These are phyloP conservation scores for Dendrolimus houi DNA, from an alignment of 2,888 invertebrate genomes.

Conservation along the genomic window DNA sequence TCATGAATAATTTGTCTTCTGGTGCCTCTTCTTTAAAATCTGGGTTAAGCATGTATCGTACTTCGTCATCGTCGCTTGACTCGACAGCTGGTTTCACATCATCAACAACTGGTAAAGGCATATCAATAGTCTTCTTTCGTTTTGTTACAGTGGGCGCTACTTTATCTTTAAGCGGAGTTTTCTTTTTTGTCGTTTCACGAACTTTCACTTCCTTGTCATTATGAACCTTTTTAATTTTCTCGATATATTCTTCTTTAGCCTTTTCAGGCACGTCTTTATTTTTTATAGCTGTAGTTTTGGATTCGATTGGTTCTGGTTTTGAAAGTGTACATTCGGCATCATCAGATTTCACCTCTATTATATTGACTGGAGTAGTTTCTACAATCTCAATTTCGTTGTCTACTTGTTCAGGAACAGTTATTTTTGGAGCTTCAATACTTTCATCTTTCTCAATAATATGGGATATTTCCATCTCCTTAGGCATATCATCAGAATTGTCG, in stretches of 20 bases:
- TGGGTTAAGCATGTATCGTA: conserved; percentile 65
- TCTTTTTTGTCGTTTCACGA: conserved; percentile 40
- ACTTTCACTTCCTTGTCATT: conserved; percentile 19
- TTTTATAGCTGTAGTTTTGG: conserved; percentile 12
- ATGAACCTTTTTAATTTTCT: conserved; percentile 26
- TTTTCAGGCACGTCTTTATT: conserved; percentile 21
- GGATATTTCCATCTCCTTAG: not conserved
- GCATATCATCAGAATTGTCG: conserved; percentile 2
- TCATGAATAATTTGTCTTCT: conserved; percentile 50
- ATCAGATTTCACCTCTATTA: conserved; percentile 10
- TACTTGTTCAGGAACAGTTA: conserved; percentile 7
- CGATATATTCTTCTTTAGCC: conserved; percentile 21
- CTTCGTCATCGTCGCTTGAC: conserved; percentile 57
- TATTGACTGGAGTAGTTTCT: conserved; percentile 11
- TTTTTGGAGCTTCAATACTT: not conserved
- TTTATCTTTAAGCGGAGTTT: conserved; percentile 32
- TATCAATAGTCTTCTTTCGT: conserved; percentile 30
- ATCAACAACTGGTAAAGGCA: conserved; percentile 14
- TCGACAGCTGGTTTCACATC: conserved; percentile 25
- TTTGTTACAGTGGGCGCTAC: conserved; percentile 31
- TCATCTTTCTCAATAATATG: conserved; percentile 4
- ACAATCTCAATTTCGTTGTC: conserved; percentile 5
- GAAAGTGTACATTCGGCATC: conserved; percentile 4
- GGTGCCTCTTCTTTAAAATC: conserved; percentile 37
- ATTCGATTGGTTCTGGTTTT: conserved; percentile 9